Percentiles rank a stretch among this genome's conserved stretches.
These are phyloP conservation scores for Oopsacas minuta DNA, from an alignment of 37 sponge, comb jelly and placozoan genomes.

Conservation along the genomic window DNA sequence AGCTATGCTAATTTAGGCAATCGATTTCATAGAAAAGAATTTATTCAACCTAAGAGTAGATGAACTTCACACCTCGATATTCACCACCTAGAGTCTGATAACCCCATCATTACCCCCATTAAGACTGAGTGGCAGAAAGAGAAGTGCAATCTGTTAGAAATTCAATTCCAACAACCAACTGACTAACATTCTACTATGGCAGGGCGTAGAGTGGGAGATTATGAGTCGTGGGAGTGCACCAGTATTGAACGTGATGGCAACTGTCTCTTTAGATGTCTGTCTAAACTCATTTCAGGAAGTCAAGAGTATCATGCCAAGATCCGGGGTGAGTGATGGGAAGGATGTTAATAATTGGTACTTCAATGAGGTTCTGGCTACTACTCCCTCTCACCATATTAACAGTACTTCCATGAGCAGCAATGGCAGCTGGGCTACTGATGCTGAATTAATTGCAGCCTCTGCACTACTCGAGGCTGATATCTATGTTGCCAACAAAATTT, in stretches of 20 bases:
- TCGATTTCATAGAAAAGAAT: neutral
- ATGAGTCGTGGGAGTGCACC: neutral
- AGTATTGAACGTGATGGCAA: neutral
- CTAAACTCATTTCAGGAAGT: neutral
- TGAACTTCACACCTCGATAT: neutral
- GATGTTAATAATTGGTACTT: neutral
- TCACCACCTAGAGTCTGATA: neutral
- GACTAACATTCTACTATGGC: neutral
- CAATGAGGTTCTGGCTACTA: neutral
- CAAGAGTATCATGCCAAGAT: neutral
- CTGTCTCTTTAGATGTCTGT: neutral
- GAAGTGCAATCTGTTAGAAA: constrained; percentile 7
- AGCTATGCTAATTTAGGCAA: constrained; percentile 8
- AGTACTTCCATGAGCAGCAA: neutral
- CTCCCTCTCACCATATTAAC: neutral
- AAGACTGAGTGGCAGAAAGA: constrained; percentile 17
- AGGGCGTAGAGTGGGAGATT: neutral
- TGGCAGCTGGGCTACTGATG: neutral
- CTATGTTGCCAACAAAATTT: neutral
- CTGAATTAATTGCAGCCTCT: neutral
- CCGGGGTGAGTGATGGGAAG: neutral
- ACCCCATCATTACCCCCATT: constrained; percentile 4
- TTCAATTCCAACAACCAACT: constrained; percentile 13
- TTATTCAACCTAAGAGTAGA: neutral
- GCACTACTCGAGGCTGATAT: neutral